Percentiles rank a stretch among this genome's conserved stretches.
phyloP scores from a whole-genome alignment of 2,797 vertebrate species.

The Lepilemur septentrionalis region DNA sequence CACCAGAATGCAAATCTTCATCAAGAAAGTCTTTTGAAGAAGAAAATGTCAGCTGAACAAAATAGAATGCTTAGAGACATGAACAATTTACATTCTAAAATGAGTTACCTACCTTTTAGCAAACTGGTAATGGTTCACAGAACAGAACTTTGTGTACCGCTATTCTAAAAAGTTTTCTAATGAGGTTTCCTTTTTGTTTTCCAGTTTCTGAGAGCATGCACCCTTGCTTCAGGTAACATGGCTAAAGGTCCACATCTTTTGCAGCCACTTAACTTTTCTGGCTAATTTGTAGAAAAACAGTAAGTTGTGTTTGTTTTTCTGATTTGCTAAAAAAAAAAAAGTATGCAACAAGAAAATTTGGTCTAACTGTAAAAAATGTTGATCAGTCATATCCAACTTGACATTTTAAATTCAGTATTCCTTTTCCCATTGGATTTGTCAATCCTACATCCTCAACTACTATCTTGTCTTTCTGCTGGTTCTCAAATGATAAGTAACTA shows the following conservation, averaged over 20 bases:
- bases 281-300: background rate
- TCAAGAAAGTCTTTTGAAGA: background rate
- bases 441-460: background rate
- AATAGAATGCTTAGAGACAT: background rate
- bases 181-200: background rate
- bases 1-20: background rate
- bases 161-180: background rate
- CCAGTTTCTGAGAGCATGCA: background rate
- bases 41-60: conserved; percentile 3
- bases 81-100: background rate
- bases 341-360: background rate
- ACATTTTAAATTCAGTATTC: conserved; percentile 12
- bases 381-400: background rate
- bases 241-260: background rate
- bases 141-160: background rate
- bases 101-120: background rate
- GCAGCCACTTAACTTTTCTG: background rate
- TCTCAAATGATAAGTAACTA: background rate
- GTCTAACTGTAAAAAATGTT: background rate
- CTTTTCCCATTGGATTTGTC: background rate
- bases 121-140: background rate
- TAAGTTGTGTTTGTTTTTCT: background rate
- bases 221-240: background rate
- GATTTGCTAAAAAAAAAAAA: background rate
- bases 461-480: background rate